phyloP scores from a whole-genome alignment of 2,888 invertebrate genomes.

The Stenodema calcarata region DNA sequence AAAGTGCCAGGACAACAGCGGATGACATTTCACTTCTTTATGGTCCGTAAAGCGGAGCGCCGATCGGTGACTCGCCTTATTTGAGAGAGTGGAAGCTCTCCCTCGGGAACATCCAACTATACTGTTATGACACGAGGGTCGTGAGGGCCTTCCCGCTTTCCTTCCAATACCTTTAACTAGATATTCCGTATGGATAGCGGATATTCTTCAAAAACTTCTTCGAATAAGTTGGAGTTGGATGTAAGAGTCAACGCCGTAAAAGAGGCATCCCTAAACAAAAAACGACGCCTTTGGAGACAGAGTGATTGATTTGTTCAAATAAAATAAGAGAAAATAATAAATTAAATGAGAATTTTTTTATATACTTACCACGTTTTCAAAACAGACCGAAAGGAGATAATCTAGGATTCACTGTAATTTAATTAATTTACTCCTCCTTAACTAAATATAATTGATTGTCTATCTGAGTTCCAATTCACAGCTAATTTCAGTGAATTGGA shows the following conservation, averaged over 20 bases:
- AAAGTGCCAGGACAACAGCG: constrained; percentile 15
- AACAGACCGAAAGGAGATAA: too few species aligned
- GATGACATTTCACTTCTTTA: constrained; percentile 45
- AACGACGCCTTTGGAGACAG: too few species aligned
- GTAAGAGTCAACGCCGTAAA: neutral
- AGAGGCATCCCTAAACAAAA: neutral
- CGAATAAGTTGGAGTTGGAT: neutral
- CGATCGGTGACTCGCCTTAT: constrained; percentile 21
- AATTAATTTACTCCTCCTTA: too few species aligned
- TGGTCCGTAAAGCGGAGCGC: constrained; percentile 30
- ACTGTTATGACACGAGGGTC: neutral
- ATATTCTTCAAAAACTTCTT: neutral
- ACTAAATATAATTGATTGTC: too few species aligned
- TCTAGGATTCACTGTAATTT: too few species aligned
- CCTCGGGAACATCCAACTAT: neutral
- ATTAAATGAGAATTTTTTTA: too few species aligned
- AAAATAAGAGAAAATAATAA: too few species aligned
- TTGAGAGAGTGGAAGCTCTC: neutral
- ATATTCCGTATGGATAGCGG: neutral
- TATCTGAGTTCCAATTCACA: too few species aligned
- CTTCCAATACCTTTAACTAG: neutral
- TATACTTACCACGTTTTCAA: too few species aligned
- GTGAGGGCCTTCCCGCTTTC: neutral
- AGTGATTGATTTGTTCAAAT: too few species aligned
- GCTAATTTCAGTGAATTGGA: too few species aligned